These are phyloP conservation scores for Crambe crambe DNA, from an alignment of 37 sponge, comb jelly and placozoan genomes.

Conservation along the genomic window DNA sequence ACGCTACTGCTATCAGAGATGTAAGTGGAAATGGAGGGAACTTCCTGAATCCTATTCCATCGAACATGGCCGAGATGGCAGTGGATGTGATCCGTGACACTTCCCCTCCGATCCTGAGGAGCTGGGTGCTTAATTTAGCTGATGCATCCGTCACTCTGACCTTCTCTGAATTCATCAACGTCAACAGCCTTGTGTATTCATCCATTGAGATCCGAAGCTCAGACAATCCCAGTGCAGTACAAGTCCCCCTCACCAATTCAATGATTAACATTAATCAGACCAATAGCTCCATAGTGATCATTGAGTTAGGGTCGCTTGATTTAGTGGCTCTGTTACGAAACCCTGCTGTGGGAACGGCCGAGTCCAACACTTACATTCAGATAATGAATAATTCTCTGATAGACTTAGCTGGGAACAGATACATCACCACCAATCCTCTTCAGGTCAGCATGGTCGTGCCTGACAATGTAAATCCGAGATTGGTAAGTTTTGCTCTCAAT, in stretches of 20 bases:
- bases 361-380: constrained; percentile 52
- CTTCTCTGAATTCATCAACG: constrained; percentile 83
- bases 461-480: constrained; percentile 47
- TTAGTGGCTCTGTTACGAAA: constrained; percentile 55
- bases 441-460: constrained; percentile 48
- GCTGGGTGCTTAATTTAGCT: constrained; percentile 69
- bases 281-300: constrained; percentile 48
- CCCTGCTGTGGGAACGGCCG: constrained; percentile 43
- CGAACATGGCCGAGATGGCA: constrained; percentile 26
- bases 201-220: constrained; percentile 32
- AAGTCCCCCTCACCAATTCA: constrained; percentile 49
- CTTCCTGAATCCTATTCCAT: constrained; percentile 40
- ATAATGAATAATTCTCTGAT: constrained; percentile 39
- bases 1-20: constrained; percentile 61
- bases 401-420: constrained; percentile 56
- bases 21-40: constrained; percentile 78
- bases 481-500: constrained; percentile 65
- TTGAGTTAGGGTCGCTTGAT: constrained; percentile 58
- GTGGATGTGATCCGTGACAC: constrained; percentile 48
- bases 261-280: constrained; percentile 39
- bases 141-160: constrained; percentile 54
- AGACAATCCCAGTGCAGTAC: constrained; percentile 6
- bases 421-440: constrained; percentile 11
- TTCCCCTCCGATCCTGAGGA: constrained; percentile 51
- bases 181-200: constrained; percentile 32